Base-by-base conservation (phyloP, 2,113 vertebrate genomes). In the Ammodytes marinus region DNA sequence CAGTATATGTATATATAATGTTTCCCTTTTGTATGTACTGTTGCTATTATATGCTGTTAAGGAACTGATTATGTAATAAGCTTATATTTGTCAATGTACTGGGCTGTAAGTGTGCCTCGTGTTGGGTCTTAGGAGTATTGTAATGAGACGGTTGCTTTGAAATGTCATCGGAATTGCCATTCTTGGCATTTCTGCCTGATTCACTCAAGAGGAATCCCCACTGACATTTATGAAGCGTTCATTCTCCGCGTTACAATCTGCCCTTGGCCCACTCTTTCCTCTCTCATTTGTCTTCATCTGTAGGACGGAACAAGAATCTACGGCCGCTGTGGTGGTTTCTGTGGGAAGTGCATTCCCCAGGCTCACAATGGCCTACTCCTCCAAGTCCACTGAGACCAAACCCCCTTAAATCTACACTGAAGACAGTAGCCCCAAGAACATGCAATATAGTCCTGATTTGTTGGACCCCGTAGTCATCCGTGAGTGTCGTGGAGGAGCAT, bases 281-380 rank as follows among this genome's bases (percentile, higher is more conserved):
- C 46, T 65, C 64, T 84, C 77, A 10, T 89, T 84, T 84, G 37
- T 84, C 50, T 84, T 43, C 39, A 17, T 76, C 43, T 55, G 86
- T 93, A 99, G 98, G 97, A 99, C 46, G 97, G 97, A 79, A 96
- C 95, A 82, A 97, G 97, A 94, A 95, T 99, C 86, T 97, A 97
- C 9, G 98, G 97, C 65, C 97, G 96, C 92, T 99, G 98, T 80
- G 98, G 98, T 77, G 98, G 98, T 27, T 98, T 97, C 93, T 99
- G 98, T 92, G 98, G 98, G 74, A 99, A 98, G 91, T 99, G 98
- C 94, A 82, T 97, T 94, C 97, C 98, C 70, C 96, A 96, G 79
- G 86, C 93, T 83, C 83, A 95, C 83, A 93, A 88, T 45, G 96
- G 97, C 80, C 96, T 99, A 47, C 96, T 96, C 3, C 89, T 99